Evolutionary conservation across 2,797 vertebrate genomes (phyloP).

Genomic region (Mormyrus hasselquistii): DNA sequence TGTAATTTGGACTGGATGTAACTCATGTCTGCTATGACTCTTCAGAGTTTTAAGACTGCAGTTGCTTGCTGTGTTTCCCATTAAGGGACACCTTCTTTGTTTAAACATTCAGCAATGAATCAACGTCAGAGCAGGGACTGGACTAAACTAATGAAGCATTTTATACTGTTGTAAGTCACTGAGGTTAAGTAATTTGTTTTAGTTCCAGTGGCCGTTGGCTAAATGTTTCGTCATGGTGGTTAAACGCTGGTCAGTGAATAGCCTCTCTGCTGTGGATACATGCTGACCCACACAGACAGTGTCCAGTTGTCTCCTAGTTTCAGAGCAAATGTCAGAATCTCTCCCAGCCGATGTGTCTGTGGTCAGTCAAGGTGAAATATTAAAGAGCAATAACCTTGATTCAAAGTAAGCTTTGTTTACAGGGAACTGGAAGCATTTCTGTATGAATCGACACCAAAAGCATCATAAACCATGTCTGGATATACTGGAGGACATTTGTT

Average conservation of each 20-base stretch:
- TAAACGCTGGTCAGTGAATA: neutral
- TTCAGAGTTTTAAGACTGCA: neutral
- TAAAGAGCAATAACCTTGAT: neutral
- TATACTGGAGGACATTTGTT: neutral
- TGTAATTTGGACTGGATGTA: neutral
- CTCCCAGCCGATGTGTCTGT: neutral
- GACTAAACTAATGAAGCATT: neutral
- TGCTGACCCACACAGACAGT: neutral
- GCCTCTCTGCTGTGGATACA: neutral
- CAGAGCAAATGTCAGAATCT: neutral
- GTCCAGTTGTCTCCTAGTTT: neutral
- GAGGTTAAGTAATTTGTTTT: slow-evolving; percentile 9
- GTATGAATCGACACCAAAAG: neutral
- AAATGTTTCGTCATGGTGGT: neutral
- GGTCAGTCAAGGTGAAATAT: neutral
- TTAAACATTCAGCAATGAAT: neutral
- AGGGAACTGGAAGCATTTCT: neutral
- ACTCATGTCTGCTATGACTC: neutral
- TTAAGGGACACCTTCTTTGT: neutral
- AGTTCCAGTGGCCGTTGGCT: neutral
- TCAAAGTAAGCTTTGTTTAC: neutral
- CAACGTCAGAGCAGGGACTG: neutral
- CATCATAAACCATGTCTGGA: neutral
- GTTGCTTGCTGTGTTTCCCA: neutral
- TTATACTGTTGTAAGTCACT: neutral